These are phyloP conservation scores for Hephaestus fuliginosus DNA, from an alignment of 2,797 vertebrate genomes.

Conservation along the genomic window DNA sequence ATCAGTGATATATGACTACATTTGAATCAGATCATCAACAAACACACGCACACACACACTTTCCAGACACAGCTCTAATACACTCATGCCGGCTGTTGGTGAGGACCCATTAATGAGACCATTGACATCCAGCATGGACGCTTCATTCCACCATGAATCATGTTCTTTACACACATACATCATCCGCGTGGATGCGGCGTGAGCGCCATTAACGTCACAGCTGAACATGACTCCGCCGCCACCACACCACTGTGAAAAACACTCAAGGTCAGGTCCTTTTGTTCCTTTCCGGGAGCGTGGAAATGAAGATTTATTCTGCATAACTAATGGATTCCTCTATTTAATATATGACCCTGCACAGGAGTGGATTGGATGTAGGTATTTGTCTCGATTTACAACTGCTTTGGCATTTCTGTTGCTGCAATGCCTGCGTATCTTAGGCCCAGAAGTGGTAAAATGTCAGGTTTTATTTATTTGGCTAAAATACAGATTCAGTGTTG, in stretches of 20 bases:
- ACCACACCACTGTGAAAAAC: slow-evolving; percentile 46
- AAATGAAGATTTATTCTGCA: slow-evolving; percentile 61
- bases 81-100: not conserved
- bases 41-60: slow-evolving; percentile 32
- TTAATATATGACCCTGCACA: slow-evolving; percentile 18
- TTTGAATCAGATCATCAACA: slow-evolving; percentile 46
- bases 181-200: slow-evolving; percentile 19
- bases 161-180: slow-evolving; percentile 35
- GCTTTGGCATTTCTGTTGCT: slow-evolving; percentile 44
- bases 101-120: slow-evolving; percentile 46
- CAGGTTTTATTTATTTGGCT: slow-evolving; percentile 23
- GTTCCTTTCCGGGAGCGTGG: slow-evolving; percentile 35
- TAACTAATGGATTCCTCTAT: slow-evolving; percentile 49
- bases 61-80: slow-evolving; percentile 7
- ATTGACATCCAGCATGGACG: slow-evolving; percentile 39
- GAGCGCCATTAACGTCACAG: slow-evolving; percentile 43
- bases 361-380: slow-evolving; percentile 25
- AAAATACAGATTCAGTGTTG: slow-evolving; percentile 8
- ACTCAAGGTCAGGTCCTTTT: slow-evolving; percentile 65
- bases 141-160: slow-evolving; percentile 28
- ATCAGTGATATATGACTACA: slow-evolving; percentile 49
- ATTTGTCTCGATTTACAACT: slow-evolving; percentile 43
- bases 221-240: slow-evolving; percentile 22
- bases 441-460: slow-evolving; percentile 13
- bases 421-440: slow-evolving; percentile 27